Base-by-base conservation (phyloP, 2,797 vertebrate species). In the Chromis chromis region DNA sequence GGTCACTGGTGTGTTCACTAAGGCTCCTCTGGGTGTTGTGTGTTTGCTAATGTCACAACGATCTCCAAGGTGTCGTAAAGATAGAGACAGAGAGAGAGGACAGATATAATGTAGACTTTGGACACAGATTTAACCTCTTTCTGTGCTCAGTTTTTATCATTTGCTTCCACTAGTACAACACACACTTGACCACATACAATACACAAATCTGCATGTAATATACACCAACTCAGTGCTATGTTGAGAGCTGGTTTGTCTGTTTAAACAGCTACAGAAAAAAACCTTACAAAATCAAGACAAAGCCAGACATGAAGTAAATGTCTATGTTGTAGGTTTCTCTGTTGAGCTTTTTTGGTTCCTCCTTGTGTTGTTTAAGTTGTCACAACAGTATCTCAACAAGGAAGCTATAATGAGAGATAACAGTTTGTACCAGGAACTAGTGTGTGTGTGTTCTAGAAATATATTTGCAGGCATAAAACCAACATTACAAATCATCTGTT, bases 1-100 rank as follows among this genome's bases (percentile, higher is more conserved):
- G 25, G 70, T 57, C 75, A 71, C 36, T 36, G 27, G 75, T 74
- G 82, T 56, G 70, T 73, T 79, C 56, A 31, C 14, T 6, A 52
- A 54, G 24, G 54, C 57, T 75, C 78, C 75, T 67, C 58, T 76
- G 74, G 76, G 76, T 64, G 42, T 22, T 56, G 33, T 21, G n/a
- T 11, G 9, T 44, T 22, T 60, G 44, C 27, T 61, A 27, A 44
- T 56, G 19, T 76, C 56, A 55, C 31, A 48, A 3, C 31, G 25
- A 65, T 70, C 65, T 57, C 69, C 27, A 63, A 49, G 31, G 33
- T 36, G 27, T 40, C 6, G 36, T 54, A 31, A 33, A 55, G 13
- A 48, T 54, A 31, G 4, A 55, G 13, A 48, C 31, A 31, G 4
- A 56, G 14, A 42, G 12, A 27, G 16, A 39, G 4, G 14, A 33